These are phyloP conservation scores for Lutraria rhynchaena DNA, from an alignment of 1,140 invertebrate genomes.

Conservation along the genomic window DNA sequence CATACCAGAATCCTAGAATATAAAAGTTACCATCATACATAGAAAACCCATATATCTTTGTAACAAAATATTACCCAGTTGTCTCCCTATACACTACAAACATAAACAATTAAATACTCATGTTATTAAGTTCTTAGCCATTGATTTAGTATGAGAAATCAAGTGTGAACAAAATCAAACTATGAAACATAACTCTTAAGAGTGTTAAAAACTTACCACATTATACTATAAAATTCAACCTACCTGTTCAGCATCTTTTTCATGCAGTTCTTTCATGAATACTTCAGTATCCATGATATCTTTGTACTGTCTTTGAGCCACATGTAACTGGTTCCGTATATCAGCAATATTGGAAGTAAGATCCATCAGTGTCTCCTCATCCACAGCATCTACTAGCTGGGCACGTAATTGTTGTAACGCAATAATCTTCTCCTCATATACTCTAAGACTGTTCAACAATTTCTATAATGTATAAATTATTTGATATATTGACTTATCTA, in stretches of 20 bases:
- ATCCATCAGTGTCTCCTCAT: slow-evolving; percentile 84
- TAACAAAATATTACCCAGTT: too few relatives aligned
- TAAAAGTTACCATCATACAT: background rate
- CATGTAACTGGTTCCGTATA: slow-evolving; percentile 90
- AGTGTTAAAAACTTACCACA: too few relatives aligned
- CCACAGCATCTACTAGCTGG: slow-evolving; percentile 86
- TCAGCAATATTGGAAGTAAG: slow-evolving; percentile 82
- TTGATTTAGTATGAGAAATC: too few relatives aligned
- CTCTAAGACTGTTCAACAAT: slow-evolving; percentile 81
- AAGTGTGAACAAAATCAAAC: too few relatives aligned
- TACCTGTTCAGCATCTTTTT: slow-evolving; percentile 50
- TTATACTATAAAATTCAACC: too few relatives aligned
- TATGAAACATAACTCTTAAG: too few relatives aligned
- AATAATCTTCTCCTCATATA: slow-evolving; percentile 88
- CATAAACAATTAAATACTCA: background rate
- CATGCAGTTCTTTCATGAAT: slow-evolving; percentile 50
- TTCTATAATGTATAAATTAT: slow-evolving; percentile 58
- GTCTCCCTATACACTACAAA: background rate
- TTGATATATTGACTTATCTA: too few relatives aligned
- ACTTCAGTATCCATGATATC: slow-evolving; percentile 86
- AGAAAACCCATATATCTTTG: background rate
- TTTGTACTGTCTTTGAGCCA: slow-evolving; percentile 90
- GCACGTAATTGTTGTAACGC: slow-evolving; percentile 87
- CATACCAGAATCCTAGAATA: slow-evolving; percentile 27
- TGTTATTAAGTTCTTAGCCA: too few relatives aligned